These are phyloP conservation scores for Ptycholaimellus sp. DNA, from an alignment of 2,888 invertebrate species.

Conservation along the genomic window DNA sequence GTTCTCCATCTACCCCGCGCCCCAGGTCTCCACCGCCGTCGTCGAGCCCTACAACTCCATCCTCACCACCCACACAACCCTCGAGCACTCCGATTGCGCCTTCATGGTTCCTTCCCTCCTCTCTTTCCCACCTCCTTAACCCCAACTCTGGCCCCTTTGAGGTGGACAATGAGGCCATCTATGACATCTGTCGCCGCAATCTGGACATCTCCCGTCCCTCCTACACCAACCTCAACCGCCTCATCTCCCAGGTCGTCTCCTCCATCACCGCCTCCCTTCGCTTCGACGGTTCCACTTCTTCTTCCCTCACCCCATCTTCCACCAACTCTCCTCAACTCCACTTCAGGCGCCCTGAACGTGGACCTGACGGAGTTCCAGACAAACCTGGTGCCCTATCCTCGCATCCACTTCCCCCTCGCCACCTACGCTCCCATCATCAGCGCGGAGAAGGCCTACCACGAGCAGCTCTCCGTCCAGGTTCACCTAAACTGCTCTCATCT, in stretches of 20 bases:
- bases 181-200: slow-evolving; percentile 47
- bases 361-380: slow-evolving; percentile 34
- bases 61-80: slow-evolving; percentile 66
- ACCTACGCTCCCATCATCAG: slow-evolving; percentile 31
- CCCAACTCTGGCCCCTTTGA: too few relatives aligned
- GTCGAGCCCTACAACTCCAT: slow-evolving; percentile 83
- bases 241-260: slow-evolving; percentile 50
- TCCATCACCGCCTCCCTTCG: slow-evolving; percentile 67
- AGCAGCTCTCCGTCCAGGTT: slow-evolving; percentile 11
- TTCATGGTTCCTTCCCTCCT: too few relatives aligned
- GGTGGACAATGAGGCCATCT: slow-evolving; percentile 41
- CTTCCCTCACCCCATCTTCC: slow-evolving; percentile 51
- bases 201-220: slow-evolving; percentile 38
- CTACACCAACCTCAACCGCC: slow-evolving; percentile 66
- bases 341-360: slow-evolving; percentile 33
- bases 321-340: slow-evolving; percentile 40
- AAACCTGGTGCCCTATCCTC: slow-evolving; percentile 49
- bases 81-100: slow-evolving; percentile 34
- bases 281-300: slow-evolving; percentile 60
- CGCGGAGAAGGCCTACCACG: slow-evolving; percentile 25
- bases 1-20: slow-evolving; percentile 62
- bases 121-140: slow-evolving; percentile 61
- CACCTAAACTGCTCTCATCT: neutral
- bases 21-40: slow-evolving; percentile 31
- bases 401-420: slow-evolving; percentile 64